Conservation (phyloP, 1,140 invertebrate genomes). For the Drosophila nebulosa region DNA sequence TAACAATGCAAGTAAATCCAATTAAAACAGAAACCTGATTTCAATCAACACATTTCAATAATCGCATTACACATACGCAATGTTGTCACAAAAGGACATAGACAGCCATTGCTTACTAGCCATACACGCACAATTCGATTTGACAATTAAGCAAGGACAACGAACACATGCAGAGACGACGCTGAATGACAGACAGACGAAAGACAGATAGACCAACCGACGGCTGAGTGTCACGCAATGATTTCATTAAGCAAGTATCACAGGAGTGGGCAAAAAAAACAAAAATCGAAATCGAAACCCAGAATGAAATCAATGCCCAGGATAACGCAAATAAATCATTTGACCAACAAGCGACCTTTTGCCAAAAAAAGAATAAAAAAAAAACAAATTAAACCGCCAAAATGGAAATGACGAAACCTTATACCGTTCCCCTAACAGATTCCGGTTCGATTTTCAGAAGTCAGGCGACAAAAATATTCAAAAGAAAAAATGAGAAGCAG, state of each 20-base stretch:
- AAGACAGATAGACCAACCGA: not conserved
- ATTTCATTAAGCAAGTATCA: conserved; percentile 48
- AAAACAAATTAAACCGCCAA: conserved; percentile 39
- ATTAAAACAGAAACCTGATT: conserved; percentile 65
- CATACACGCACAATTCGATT: conserved; percentile 40
- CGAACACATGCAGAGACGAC: not conserved
- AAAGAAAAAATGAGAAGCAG: conserved; percentile 3
- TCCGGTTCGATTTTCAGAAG: conserved; percentile 29
- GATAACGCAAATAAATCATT: conserved; percentile 62
- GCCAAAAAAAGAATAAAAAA: conserved; percentile 46
- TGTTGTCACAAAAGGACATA: conserved; percentile 21
- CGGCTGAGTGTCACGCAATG: conserved; percentile 33
- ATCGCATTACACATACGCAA: conserved; percentile 67
- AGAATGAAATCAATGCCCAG: conserved; percentile 60
- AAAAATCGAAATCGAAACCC: conserved; percentile 35
- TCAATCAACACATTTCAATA: conserved; percentile 66
- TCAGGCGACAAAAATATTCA: conserved; percentile 23
- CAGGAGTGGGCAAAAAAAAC: not conserved
- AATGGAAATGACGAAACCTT: conserved; percentile 21
- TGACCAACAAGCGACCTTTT: conserved; percentile 48
- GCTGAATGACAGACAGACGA: not conserved
- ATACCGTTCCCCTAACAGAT: conserved; percentile 8
- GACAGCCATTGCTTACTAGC: not conserved
- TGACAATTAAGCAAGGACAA: conserved; percentile 49
- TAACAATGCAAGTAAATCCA: conserved; percentile 42